A percentile compares a stretch with the other conserved stretches of the same genome.
Conservation (phyloP, 2,888 invertebrate genomes). For the Acanthosepion esculentum region DNA sequence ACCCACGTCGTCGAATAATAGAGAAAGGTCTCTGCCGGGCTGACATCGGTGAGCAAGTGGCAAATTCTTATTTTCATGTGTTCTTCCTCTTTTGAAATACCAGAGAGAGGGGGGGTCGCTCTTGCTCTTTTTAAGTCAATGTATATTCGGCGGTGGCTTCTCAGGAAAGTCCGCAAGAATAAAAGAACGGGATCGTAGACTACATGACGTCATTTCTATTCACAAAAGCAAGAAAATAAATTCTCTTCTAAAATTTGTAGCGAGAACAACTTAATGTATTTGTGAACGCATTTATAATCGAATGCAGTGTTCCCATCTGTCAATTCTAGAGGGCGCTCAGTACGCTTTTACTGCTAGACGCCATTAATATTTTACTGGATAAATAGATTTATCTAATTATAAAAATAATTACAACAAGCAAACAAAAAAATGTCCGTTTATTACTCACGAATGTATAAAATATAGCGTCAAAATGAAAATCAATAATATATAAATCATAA, state of each 20-base stretch:
- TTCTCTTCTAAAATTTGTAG: not conserved
- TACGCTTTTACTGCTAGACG: not conserved
- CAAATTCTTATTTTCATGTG: not conserved
- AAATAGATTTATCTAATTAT: not conserved
- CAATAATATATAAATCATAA: too few species aligned
- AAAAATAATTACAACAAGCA: too few species aligned
- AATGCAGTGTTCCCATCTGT: not conserved
- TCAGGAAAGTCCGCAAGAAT: not conserved
- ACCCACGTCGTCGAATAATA: not conserved
- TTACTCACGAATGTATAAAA: too few species aligned
- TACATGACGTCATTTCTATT: not conserved
- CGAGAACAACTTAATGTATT: not conserved
- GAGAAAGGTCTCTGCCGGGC: not conserved
- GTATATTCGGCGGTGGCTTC: not conserved
- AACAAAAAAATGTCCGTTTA: too few species aligned
- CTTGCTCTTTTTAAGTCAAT: not conserved
- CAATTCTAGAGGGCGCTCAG: not conserved
- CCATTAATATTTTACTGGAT: not conserved
- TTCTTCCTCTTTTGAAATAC: not conserved
- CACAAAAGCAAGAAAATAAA: not conserved
- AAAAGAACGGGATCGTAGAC: not conserved
- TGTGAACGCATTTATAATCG: not conserved
- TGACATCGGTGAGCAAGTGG: not conserved
- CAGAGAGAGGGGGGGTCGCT: not conserved
- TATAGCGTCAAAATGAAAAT: too few species aligned